Base-by-base conservation (phyloP, 2,888 invertebrate species). In the Willowsia nigromaculata region DNA sequence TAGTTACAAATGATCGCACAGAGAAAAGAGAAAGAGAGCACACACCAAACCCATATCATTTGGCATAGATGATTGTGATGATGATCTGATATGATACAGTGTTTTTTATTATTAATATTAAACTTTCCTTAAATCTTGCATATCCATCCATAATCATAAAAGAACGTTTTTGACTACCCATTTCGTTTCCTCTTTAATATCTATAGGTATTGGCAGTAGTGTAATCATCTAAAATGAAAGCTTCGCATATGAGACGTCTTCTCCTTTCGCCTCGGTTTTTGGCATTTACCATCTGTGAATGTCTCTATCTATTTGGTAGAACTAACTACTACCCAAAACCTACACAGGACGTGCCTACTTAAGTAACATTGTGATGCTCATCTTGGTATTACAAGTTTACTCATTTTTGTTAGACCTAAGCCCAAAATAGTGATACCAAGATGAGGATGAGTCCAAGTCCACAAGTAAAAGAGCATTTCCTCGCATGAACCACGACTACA, bases 241-340 rank as follows among this genome's bases (percentile, higher is more conserved):
- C 74, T 47, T 74, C 74, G 0, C 43, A 43, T 71, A 43, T 37
- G 2, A 65, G 50, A 71, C 22, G 43, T 71, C 43, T 47, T 25
- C 22, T 40, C 18, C 13, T 68, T 68, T 68, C 37, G 68, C 33
- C 33, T 47, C 50, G 74, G 74, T 50, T n/a, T n/a, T 40, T 68
- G 68, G 68, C 68, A 74, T 74, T 74, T 74, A 74, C n/a, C 74
- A 74, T 74, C 47, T 50, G 74, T 27, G 74, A 74, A 74, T 74
- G 74, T 74, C 74, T 74, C 74, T 74, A 43, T 74, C 74, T 50
- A 50, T 74, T 50, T 74, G n/a, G 15, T 27, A 3, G 22, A 40
- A 40, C 65, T 65, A 65, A 53, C 27, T n/a, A n/a, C 22, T 33
- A 65, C 37, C 43, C 3, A 71, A 43, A 22, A 13, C 62, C n/a